Evolutionary conservation across 2,113 vertebrate species (phyloP), one percentile per base, ranked within the genome.

Genomic region (Tiliqua scincoides): DNA sequence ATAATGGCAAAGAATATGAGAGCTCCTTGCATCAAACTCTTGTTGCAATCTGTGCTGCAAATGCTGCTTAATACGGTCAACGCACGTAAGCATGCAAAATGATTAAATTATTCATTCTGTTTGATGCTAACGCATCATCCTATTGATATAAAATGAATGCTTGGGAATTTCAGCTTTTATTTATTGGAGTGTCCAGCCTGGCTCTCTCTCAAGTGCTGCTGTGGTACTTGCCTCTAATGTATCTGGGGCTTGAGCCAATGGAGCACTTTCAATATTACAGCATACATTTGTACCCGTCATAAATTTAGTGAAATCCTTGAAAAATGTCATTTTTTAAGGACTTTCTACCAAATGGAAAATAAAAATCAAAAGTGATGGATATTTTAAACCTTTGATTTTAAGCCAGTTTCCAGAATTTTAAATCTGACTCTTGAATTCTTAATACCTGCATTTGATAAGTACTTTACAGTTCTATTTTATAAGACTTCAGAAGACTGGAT

Each of bases 201-300:
- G 43, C 9, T 72, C 14, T 72, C 14, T 23, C 43, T 85, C 35
- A 37, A 80, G 68, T 54, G 43, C 85, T 80, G 59, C 70, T 52
- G 37, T 52, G 1, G 30, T 79, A 30, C 57, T 21, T 40, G 54
- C 68, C 65, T 54, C 54, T 81, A 57, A 37, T 54, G 57, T 9
- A 10, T 74, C 78, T 81, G 78, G 70, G 75, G 32, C 40, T 65
- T 20, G 23, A 81, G 85, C 85, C 78, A 86, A 15, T 65, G 25
- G 48, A 81, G 70, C 70, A 86, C 78, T 86, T 86, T 73, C 73
- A 32, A 6, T 81, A 86, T 74, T 81, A 57, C 43, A 54, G 17
- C 7, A 23, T 65, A 63, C 25, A 65, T 65, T 37, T 54, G 70
- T 79, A 86, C 57, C 68, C n/a, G 20, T 73, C 67, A 65, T 63